phyloP scores from a whole-genome alignment of 2,113 vertebrate genomes.

The Ginglymostoma cirratum region DNA sequence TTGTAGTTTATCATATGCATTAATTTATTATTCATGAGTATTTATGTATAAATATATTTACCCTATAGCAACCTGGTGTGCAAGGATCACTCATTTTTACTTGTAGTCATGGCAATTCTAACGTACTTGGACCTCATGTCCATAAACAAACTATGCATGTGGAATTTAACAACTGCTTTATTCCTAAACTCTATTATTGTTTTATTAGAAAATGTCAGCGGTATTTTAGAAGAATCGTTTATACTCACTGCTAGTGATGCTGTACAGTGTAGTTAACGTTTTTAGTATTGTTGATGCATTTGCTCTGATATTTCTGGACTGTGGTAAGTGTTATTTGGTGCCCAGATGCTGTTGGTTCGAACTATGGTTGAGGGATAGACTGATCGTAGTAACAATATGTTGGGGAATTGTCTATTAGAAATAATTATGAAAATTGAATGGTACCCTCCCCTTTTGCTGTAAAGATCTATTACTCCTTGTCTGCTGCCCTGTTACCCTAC shows the following conservation, averaged over 20 bases:
- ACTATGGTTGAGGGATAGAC: background rate
- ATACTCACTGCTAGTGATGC: background rate
- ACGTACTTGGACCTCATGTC: background rate
- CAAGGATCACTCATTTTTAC: background rate
- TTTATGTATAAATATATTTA: slow-evolving; percentile 33
- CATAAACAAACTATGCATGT: background rate
- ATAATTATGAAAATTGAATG: background rate
- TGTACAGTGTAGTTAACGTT: slow-evolving; percentile 16
- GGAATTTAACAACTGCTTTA: background rate
- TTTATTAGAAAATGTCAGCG: background rate
- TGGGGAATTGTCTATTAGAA: background rate
- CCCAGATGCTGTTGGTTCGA: background rate
- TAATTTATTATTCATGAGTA: slow-evolving; percentile 21
- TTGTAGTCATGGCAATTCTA: background rate
- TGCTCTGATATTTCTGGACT: background rate
- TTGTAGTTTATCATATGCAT: slow-evolving; percentile 24
- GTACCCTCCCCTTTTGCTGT: background rate
- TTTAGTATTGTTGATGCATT: background rate
- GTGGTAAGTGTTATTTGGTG: background rate
- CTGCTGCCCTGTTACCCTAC: background rate
- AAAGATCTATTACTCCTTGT: background rate
- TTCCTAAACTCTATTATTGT: background rate
- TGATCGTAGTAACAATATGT: background rate
- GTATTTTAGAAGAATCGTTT: slow-evolving; percentile 27
- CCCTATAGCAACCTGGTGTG: background rate